Base-by-base conservation (phyloP, 2,797 vertebrate species). In the Neosilurus mollespiculum region DNA sequence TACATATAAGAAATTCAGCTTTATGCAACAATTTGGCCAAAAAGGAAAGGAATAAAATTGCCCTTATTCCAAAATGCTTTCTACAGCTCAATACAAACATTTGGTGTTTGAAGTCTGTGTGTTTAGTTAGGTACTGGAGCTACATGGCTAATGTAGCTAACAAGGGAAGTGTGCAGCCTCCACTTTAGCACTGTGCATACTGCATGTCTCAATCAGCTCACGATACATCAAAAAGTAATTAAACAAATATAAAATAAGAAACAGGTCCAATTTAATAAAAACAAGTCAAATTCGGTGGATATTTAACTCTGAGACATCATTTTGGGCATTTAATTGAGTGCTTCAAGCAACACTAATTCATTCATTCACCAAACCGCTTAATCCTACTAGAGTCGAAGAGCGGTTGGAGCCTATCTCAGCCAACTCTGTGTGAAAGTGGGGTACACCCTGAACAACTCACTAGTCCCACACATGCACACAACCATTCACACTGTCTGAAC, bases 101-200 rank as follows among this genome's bases (percentile, higher is more conserved):
- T 20, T 49, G 12, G 3, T 16, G 75, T 43, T 43, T 49, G 1
- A 76, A 22, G 71, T 30, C 20, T 30, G 16, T 9, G 7, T 9
- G 18, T n/a, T n/a, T 16, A 43, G 12, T 16, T 64, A 10, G 16
- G 22, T 64, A 64, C 37, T 16, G 3, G 20, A 14, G 75, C 10
- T 14, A n/a, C 3, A 10, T n/a, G 20, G 34, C 12, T 37, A 15
- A 76, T 34, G 2, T 37, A 34, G 26, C 4, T 14, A n/a, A 37
- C 20, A 61, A 61, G 14, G 12, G 30, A 15, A 77, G 22, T 7
- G 56, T 77, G 37, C 22, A 22, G 1, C 30, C 56, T 59, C 11
- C 56, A 43, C 18, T 76, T 75, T 20, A 75, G 71, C 71, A 73
- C 20, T 30, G 4, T 20, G 72, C 54, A 12, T 76, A 76, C 56